Conservation (phyloP, 53 echinoderm and acorn worm genomes). For the Pentamera pediparva region DNA sequence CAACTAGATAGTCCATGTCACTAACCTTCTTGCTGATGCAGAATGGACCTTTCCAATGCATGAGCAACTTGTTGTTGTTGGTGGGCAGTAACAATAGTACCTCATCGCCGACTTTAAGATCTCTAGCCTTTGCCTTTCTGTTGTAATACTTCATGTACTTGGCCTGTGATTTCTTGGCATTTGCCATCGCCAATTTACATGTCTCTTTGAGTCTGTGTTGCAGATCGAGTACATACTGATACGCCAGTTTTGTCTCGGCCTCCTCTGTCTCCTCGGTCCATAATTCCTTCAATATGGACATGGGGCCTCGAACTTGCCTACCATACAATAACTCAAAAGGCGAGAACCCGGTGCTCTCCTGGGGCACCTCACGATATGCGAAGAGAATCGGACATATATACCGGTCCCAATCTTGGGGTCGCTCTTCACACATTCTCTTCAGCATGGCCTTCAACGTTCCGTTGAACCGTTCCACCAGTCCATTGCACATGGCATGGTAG, state of each 20-base stretch:
- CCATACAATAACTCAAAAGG: background rate
- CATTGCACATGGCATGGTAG: background rate
- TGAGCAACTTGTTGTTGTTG: background rate
- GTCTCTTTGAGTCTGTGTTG: background rate
- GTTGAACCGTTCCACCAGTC: background rate
- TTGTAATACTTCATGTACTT: slow-evolving; percentile 3
- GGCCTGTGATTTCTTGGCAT: background rate
- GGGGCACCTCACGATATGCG: slow-evolving; percentile 15
- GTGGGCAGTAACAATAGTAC: slow-evolving; percentile 12
- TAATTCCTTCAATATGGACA: slow-evolving; percentile 7
- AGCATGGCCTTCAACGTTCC: slow-evolving; percentile 7
- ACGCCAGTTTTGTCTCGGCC: background rate
- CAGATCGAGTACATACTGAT: background rate
- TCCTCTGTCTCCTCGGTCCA: background rate
- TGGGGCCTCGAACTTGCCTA: slow-evolving; percentile 15
- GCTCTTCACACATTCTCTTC: slow-evolving; percentile 33
- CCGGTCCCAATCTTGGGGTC: slow-evolving; percentile 31
- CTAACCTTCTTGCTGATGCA: background rate
- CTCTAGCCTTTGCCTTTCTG: background rate
- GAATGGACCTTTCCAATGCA: slow-evolving; percentile 31
- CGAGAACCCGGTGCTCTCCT: background rate
- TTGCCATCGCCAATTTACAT: background rate
- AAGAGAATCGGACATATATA: slow-evolving; percentile 15
- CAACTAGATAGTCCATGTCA: slow-evolving; percentile 9
- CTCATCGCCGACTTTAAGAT: slow-evolving; percentile 16